Conservation (phyloP, 2,113 vertebrate species). For the Vicugna pacos region DNA sequence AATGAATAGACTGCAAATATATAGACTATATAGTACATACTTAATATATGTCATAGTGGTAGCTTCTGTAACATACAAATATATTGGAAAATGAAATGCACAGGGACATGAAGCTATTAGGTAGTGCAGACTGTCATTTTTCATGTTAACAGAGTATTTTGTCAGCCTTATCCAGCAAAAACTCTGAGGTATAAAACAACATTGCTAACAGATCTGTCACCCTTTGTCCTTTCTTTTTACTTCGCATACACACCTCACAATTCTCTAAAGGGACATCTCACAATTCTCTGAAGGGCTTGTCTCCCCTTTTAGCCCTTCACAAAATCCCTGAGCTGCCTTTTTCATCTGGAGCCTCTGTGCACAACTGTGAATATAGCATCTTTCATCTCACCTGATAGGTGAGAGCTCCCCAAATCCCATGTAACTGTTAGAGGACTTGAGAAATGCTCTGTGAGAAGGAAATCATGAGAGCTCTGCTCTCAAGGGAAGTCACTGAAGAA, state of each 20-base stretch:
- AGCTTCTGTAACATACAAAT: constrained; percentile 68
- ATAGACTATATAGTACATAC: neutral
- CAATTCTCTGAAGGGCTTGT: constrained; percentile 62
- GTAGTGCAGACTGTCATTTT: constrained; percentile 74
- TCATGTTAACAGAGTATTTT: constrained; percentile 81
- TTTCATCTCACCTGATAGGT: constrained; percentile 77
- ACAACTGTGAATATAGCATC: constrained; percentile 35
- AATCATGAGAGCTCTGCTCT: constrained; percentile 81
- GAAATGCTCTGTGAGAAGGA: constrained; percentile 72
- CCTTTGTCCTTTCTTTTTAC: constrained; percentile 49
- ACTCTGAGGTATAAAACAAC: constrained; percentile 57
- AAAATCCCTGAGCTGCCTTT: constrained; percentile 68
- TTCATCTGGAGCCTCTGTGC: constrained; percentile 63
- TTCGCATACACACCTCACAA: constrained; percentile 64
- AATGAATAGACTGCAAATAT: constrained; percentile 6
- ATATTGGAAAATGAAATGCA: constrained; percentile 72
- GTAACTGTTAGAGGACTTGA: constrained; percentile 62
- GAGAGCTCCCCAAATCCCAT: constrained; percentile 74
- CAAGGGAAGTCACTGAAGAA: constrained; percentile 70
- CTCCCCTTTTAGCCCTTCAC: constrained; percentile 70
- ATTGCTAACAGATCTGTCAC: constrained; percentile 57
- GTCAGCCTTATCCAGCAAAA: constrained; percentile 61
- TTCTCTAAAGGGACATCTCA: constrained; percentile 54
- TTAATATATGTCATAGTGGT: constrained; percentile 58
- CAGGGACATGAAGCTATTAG: constrained; percentile 70